A percentile compares a stretch with the other conserved stretches of the same genome.
Conservation (phyloP, 2,797 vertebrate genomes). For the Poeciliopsis paucimaculata region DNA sequence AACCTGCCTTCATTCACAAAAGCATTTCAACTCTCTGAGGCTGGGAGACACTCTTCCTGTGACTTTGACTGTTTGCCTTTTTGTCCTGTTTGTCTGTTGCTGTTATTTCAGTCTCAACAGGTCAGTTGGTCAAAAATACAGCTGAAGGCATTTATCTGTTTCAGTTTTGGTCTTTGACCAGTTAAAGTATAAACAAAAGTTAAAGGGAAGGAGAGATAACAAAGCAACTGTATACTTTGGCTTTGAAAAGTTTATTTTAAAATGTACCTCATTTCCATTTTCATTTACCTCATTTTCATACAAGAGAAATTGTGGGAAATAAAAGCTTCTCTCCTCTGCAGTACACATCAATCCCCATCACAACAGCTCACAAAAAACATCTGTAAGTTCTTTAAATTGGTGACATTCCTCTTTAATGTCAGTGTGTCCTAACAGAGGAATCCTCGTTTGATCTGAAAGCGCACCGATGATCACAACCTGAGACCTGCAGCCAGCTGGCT, state of each 20-base stretch:
- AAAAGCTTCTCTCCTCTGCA: neutral
- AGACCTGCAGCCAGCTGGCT: constrained; percentile 41
- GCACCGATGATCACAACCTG: constrained; percentile 29
- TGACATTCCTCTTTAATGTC: constrained; percentile 18
- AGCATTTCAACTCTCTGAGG: constrained; percentile 2
- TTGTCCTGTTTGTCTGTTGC: constrained; percentile 57
- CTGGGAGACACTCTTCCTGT: constrained; percentile 59
- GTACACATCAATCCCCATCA: neutral
- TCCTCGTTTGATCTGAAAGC: constrained; percentile 40
- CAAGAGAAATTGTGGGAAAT: neutral
- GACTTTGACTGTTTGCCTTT: constrained; percentile 35
- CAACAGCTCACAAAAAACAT: constrained; percentile 10
- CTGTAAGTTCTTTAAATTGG: constrained; percentile 24
- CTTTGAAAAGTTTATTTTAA: neutral
- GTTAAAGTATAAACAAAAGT: neutral
- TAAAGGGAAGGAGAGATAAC: neutral
- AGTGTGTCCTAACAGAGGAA: constrained; percentile 16
- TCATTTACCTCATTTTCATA: too few species aligned
- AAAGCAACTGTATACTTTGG: neutral
- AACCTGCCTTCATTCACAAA: constrained; percentile 17
- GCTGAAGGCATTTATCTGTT: constrained; percentile 26
- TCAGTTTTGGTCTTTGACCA: neutral
- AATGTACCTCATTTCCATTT: neutral
- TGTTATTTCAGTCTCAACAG: constrained; percentile 56
- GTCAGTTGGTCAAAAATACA: constrained; percentile 40